A percentile compares a stretch with the other conserved stretches of the same genome.
Evolutionary conservation across 2,888 invertebrate species (phyloP).

Genomic region (Fragum whitleyi): DNA sequence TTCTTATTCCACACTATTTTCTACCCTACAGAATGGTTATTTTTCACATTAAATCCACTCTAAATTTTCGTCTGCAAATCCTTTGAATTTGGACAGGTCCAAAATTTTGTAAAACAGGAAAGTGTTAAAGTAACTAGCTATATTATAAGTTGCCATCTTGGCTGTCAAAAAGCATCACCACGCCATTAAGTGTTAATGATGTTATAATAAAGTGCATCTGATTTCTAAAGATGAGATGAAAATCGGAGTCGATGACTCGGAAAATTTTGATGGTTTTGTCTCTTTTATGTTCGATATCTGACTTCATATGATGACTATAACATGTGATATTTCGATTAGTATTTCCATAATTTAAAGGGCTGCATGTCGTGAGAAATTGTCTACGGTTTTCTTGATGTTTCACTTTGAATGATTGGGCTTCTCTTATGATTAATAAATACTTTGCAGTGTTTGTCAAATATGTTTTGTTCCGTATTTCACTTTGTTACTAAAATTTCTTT

Average conservation of each 20-base stretch:
- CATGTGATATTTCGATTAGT: constrained; percentile 27
- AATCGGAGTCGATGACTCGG: constrained; percentile 18
- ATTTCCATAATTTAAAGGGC: constrained; percentile 24
- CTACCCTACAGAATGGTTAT: no score
- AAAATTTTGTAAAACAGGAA: no score
- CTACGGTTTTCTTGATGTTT: constrained; percentile 9
- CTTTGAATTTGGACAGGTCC: no score
- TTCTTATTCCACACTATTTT: not conserved
- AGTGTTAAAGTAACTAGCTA: no score
- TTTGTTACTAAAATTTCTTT: no score
- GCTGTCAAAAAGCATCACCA: not conserved
- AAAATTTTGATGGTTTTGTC: constrained; percentile 18
- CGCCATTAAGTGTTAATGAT: not conserved
- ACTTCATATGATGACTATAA: constrained; percentile 16
- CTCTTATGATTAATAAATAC: not conserved
- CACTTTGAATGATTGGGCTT: not conserved
- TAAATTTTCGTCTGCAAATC: no score
- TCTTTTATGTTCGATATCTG: constrained; percentile 19
- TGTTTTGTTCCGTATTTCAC: no score
- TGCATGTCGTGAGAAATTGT: constrained; percentile 19
- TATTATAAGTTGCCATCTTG: not conserved
- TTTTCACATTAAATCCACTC: no score
- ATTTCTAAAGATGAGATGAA: constrained; percentile 19
- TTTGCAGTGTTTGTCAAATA: not conserved
- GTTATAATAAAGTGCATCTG: constrained; percentile 17